Base-by-base conservation (phyloP, 2,888 invertebrate species). In the Macaria liturata region DNA sequence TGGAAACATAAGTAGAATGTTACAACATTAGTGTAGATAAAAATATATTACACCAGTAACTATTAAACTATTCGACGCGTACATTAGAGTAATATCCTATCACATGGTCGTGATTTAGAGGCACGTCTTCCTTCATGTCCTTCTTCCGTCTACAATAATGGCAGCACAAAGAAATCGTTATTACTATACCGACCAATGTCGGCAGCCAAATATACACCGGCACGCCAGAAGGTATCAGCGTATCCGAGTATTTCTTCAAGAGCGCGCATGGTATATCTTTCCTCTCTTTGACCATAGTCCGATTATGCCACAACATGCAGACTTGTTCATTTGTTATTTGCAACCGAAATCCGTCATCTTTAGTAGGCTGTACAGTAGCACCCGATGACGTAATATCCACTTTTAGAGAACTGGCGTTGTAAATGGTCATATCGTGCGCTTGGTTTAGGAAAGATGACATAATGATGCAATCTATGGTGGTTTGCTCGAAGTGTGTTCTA, bases 161-260 rank as follows among this genome's bases (percentile, higher is more conserved):
- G 57, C 84, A 84, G 51, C 77, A 80, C 53, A 84, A 62, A 32
- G 81, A 81, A 7, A 88, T 73, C 1, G 72, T 68, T 1, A 87
- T 67, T 1, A 88, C 76, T 0, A 75, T 62, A 0, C 74, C 80
- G 43, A 90, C 40, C 39, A 87, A 66, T 7, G 81, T 67, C 7
- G 91, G 88, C 58, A 91, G 65, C 89, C 88, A 90, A 54, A 90
- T 78, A 59, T 89, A 88, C 9, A 86, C 82, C 0, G 89, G 89
- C 3, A 88, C 70, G 0, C 87, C 84, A 0, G 80, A 69, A 8
- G 82, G 81, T 51, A 79, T 81, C 78, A 91, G 81, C 2, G 88
- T 88, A 4, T 81, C 78, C 7, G 90, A 81, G 46, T 91, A 91
- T 59, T 83, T 74, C 66, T 83, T 80, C 63, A 91, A 70, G 64